Evolutionary conservation across 2,113 vertebrate genomes (phyloP), one percentile per base, ranked within the genome.

Genomic region (Toxotes chatareus): DNA sequence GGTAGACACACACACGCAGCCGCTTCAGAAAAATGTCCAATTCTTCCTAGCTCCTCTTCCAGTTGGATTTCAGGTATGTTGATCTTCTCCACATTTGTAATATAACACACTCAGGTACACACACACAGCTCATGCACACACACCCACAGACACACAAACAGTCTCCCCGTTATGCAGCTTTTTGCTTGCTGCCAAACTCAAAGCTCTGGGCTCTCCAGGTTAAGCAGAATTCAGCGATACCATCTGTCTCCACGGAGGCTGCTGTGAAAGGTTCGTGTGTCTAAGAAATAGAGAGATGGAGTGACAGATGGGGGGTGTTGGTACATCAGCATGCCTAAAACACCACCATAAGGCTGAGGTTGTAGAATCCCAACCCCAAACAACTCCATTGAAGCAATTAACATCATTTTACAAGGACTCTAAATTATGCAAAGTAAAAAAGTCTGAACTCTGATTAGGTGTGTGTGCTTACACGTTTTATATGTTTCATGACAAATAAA

Each of bases 201-300:
- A 46, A 68, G 55, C 70, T 49, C 55, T n/a, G 34, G 14, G 44
- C 17, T 46, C 56, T 69, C 38, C 69, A 79, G 83, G 77, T 80
- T 73, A 81, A 81, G 14, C 42, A 51, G 65, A 71, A 66, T 71
- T 80, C 78, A 77, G 21, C 3, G 21, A 46, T 40, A 49, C 61
- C 56, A 80, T 80, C 83, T 80, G 72, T 71, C 16, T 21, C n/a
- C 11, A n/a, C 17, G 32, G 51, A 57, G 51, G 66, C 64, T 65
- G 46, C 17, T 21, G 64, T 31, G 69, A 8, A 47, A 42, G 27
- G 57, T 27, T n/a, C n/a, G 21, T 49, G 68, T 34, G 53, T 40
- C 36, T 0, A 27, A 10, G 5, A 9, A 46, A 3, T 7, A 2
- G 5, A 62, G 14, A 47, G 44, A n/a, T 3, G 12, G 3, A 16